Conservation (phyloP, 2,888 invertebrate genomes). For the Nomada fucata region DNA sequence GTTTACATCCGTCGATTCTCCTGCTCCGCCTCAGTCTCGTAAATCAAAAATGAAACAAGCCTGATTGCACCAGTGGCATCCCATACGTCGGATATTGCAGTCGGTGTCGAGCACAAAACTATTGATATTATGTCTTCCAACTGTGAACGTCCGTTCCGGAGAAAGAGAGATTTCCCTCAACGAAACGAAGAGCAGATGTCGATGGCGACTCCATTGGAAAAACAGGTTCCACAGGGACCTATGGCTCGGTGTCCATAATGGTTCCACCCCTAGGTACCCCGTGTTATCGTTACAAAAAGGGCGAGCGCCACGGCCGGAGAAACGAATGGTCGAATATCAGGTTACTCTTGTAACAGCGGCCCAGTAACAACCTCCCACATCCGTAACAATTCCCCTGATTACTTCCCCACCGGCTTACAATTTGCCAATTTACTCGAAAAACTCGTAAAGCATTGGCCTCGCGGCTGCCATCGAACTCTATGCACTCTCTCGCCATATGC, state of each 20-base stretch:
- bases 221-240: conserved; percentile 75
- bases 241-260: conserved; percentile 58
- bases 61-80: background rate
- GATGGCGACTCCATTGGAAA: conserved; percentile 78
- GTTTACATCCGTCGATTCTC: too few relatives aligned
- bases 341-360: conserved; percentile 76
- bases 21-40: background rate
- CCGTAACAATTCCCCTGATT: conserved; percentile 82
- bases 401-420: conserved; percentile 77
- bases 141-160: conserved; percentile 6
- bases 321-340: conserved; percentile 75
- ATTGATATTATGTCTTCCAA: conserved; percentile 27
- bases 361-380: conserved; percentile 79
- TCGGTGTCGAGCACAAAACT: background rate
- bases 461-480: conserved; percentile 54
- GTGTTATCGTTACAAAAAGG: conserved; percentile 62
- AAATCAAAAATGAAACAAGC: conserved; percentile 10
- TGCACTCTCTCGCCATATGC: conserved; percentile 68
- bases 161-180: conserved; percentile 50
- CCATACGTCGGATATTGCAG: too few relatives aligned
- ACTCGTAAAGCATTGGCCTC: conserved; percentile 78
- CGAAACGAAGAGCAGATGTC: conserved; percentile 81
- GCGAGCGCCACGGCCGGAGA: conserved; percentile 43
- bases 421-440: conserved; percentile 82
- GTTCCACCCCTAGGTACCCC: conserved; percentile 70